A percentile compares a stretch with the other conserved stretches of the same genome.
phyloP scores from a whole-genome alignment of 2,888 invertebrate genomes.

The Drosophila paranaensis region DNA sequence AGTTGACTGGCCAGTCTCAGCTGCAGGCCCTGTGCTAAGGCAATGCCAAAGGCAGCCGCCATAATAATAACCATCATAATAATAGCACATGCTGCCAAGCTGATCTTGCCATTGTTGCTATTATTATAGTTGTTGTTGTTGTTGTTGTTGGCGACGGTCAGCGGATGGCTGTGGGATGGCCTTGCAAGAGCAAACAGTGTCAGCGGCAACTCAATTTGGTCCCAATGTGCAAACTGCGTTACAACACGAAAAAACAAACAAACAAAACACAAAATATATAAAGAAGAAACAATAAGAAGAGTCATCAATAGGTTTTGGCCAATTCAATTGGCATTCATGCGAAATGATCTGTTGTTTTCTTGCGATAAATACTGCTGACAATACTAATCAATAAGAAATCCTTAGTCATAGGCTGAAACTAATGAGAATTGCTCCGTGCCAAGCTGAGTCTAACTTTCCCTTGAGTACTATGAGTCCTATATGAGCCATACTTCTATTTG shows the following conservation, averaged over 20 bases:
- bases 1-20: slow-evolving; percentile 58
- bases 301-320: slow-evolving; percentile 34
- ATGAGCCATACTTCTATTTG: no score
- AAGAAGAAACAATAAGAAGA: slow-evolving; percentile 18
- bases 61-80: slow-evolving; percentile 58
- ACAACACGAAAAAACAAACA: slow-evolving; percentile 7
- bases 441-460: not conserved
- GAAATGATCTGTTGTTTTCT: slow-evolving; percentile 35
- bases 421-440: not conserved
- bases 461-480: no score
- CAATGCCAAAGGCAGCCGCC: slow-evolving; percentile 46
- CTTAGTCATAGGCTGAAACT: not conserved
- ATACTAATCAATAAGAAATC: not conserved
- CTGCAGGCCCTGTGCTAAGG: slow-evolving; percentile 28
- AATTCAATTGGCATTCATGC: slow-evolving; percentile 35
- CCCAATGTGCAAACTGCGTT: slow-evolving; percentile 39
- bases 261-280: not conserved
- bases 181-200: slow-evolving; percentile 43
- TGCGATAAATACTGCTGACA: not conserved
- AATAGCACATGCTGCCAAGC: slow-evolving; percentile 49
- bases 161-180: slow-evolving; percentile 31
- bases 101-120: slow-evolving; percentile 38
- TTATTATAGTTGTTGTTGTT: not conserved
- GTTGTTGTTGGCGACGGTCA: slow-evolving; percentile 23
- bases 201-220: slow-evolving; percentile 27